Conservation (phyloP, 2,113 vertebrate species). For the Pygoscelis adeliae region DNA sequence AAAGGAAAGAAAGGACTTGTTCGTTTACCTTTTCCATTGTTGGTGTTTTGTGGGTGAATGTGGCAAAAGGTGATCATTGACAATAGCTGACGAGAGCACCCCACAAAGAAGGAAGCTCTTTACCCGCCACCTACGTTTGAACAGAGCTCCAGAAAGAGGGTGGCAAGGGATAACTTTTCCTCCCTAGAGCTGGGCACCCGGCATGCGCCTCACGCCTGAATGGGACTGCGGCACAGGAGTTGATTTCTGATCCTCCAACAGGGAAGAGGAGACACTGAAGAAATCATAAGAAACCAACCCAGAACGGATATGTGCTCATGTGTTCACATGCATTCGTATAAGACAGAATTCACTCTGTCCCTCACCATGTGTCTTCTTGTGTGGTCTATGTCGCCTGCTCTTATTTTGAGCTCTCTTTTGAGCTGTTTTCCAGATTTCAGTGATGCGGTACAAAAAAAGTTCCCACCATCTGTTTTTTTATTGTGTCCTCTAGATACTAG, state of each 20-base stretch:
- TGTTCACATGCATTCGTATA: background rate
- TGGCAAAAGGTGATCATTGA: background rate
- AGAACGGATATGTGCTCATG: accelerated
- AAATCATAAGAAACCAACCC: background rate
- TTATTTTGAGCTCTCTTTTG: background rate
- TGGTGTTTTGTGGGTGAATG: background rate
- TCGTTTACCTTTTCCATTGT: background rate
- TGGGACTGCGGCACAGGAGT: background rate
- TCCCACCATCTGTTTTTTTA: background rate
- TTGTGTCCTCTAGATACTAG: background rate
- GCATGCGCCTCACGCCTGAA: accelerated
- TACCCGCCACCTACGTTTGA: background rate
- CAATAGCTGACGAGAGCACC: background rate
- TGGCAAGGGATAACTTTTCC: background rate
- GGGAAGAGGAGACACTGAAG: background rate
- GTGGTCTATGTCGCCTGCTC: background rate
- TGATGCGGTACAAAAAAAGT: background rate
- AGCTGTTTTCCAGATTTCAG: background rate
- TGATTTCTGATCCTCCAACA: accelerated
- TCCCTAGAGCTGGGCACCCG: background rate
- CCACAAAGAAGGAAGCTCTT: background rate
- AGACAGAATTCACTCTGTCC: background rate
- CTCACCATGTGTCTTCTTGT: background rate
- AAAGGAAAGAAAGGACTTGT: background rate
- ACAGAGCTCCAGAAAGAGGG: background rate